Percentiles rank a stretch among this genome's conserved stretches.
phyloP scores from a whole-genome alignment of 2,797 vertebrate species.

The Anas georgica region DNA sequence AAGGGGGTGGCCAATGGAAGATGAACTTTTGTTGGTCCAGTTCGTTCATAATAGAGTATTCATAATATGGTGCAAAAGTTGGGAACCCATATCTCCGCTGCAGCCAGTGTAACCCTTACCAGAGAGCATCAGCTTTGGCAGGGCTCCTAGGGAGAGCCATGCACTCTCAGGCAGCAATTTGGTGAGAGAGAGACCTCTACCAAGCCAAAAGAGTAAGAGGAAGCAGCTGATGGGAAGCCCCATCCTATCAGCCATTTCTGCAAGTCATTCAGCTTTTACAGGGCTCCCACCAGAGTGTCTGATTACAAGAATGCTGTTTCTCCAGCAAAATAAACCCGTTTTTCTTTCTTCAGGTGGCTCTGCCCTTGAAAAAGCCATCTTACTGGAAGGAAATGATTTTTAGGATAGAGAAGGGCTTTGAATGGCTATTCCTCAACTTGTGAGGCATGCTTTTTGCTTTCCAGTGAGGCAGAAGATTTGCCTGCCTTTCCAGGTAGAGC shows the following conservation, averaged over 20 bases:
- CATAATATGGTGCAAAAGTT: neutral
- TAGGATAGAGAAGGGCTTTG: neutral
- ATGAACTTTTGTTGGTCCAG: neutral
- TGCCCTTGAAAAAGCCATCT: neutral
- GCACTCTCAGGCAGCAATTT: neutral
- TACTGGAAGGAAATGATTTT: neutral
- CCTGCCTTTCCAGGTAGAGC: neutral
- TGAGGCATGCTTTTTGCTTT: neutral
- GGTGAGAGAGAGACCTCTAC: neutral
- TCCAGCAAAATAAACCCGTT: neutral
- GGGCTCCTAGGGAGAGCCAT: neutral
- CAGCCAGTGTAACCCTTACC: neutral
- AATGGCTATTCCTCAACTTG: neutral
- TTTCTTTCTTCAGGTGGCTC: neutral
- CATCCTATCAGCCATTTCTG: neutral
- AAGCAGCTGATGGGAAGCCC: neutral
- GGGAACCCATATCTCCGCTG: neutral
- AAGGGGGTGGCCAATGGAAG: neutral
- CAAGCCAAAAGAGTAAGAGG: neutral
- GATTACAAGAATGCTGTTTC: neutral
- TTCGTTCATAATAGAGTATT: neutral
- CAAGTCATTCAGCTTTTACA: fast-evolving
- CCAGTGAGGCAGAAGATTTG: neutral
- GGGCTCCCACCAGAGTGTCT: neutral
- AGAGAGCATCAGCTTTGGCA: fast-evolving